Percentiles rank a stretch among this genome's conserved stretches.
These are phyloP conservation scores for Chiloscyllium punctatum DNA, from an alignment of 2,797 vertebrate genomes.

Conservation along the genomic window DNA sequence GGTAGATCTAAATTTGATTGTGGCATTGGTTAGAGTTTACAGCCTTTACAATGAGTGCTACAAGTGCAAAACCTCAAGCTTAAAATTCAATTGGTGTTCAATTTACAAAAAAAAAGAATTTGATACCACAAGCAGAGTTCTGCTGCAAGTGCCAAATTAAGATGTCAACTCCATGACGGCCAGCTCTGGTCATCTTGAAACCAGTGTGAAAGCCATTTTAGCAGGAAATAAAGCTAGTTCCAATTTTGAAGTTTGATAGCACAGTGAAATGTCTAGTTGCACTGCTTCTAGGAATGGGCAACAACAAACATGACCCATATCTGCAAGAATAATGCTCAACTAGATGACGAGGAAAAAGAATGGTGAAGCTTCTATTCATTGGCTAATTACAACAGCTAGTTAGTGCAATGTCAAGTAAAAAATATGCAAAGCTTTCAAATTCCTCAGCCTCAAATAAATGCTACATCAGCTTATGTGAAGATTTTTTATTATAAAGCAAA, in stretches of 20 bases:
- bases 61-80: neutral
- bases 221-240: too few relatives aligned
- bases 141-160: neutral
- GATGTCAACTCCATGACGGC: neutral
- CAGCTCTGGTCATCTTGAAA: neutral
- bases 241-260: neutral
- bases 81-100: neutral
- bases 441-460: conserved; percentile 17
- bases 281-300: neutral
- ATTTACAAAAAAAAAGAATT: neutral
- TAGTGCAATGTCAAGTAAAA: neutral
- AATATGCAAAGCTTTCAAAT: neutral
- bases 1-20: neutral
- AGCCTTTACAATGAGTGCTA: neutral
- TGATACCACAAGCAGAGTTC: neutral
- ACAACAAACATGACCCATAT: neutral
- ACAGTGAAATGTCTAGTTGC: too few relatives aligned
- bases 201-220: neutral
- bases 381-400: neutral
- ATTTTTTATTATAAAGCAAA: conserved; percentile 33
- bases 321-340: neutral
- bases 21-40: too few relatives aligned
- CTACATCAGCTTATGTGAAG: neutral
- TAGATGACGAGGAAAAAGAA: neutral
- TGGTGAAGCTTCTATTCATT: neutral